Evolutionary conservation across 1,140 invertebrate species (phyloP).

Genomic region (Brachionus calyciflorus): DNA sequence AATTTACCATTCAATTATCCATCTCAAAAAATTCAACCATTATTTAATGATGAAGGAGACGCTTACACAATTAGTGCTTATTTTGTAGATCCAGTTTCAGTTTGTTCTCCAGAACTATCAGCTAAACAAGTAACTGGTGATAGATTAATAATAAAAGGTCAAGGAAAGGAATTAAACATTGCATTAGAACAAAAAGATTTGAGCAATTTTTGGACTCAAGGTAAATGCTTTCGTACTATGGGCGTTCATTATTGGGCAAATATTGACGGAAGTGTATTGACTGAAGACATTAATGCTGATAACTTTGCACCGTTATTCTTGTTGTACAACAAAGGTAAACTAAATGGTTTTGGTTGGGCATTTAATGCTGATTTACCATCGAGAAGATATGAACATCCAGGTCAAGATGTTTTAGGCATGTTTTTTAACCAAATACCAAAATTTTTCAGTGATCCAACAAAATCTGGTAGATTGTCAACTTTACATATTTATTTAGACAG

Average conservation of each 20-base stretch:
- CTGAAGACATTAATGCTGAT: constrained; percentile 51
- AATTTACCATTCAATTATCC: constrained; percentile 40
- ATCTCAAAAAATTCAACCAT: constrained; percentile 26
- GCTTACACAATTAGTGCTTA: constrained; percentile 44
- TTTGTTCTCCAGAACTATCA: not conserved
- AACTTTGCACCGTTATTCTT: constrained; percentile 54
- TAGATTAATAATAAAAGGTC: constrained; percentile 46
- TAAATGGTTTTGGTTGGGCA: constrained; percentile 57
- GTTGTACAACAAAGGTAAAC: constrained; percentile 54
- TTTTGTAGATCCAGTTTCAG: constrained; percentile 46
- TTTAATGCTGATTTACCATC: constrained; percentile 49
- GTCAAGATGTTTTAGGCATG: constrained; percentile 46
- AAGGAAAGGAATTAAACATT: constrained; percentile 49
- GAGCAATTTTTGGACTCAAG: constrained; percentile 52
- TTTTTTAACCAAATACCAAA: constrained; percentile 49
- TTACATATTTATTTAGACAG: constrained; percentile 50
- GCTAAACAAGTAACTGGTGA: constrained; percentile 15
- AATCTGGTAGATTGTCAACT: constrained; percentile 47
- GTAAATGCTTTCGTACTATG: constrained; percentile 56
- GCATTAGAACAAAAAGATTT: constrained; percentile 51
- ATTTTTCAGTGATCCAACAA: constrained; percentile 43
- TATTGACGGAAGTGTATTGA: constrained; percentile 46
- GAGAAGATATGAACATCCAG: constrained; percentile 51
- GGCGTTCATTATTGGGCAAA: constrained; percentile 55
- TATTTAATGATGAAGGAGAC: constrained; percentile 45